phyloP scores from a whole-genome alignment of 2,888 invertebrate species.

The Spodoptera exigua region DNA sequence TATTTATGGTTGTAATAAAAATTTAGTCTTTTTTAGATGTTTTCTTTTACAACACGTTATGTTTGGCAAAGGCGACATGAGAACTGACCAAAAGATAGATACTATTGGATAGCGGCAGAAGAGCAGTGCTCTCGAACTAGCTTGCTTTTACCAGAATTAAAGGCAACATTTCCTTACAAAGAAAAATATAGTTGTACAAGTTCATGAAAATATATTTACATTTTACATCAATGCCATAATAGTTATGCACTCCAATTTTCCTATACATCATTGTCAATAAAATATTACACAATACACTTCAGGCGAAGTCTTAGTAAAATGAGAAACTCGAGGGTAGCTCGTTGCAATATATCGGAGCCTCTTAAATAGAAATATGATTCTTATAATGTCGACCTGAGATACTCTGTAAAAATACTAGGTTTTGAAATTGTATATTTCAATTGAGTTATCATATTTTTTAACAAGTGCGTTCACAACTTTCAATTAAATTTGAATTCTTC shows the following conservation, averaged over 20 bases:
- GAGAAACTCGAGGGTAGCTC: constrained; percentile 16
- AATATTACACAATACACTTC: background rate
- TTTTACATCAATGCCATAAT: too few species aligned
- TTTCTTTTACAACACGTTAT: background rate
- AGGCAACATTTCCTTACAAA: too few species aligned
- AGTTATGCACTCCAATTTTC: too few species aligned
- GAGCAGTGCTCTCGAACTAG: too few species aligned
- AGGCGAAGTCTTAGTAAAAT: constrained; percentile 14
- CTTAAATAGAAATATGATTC: constrained; percentile 45
- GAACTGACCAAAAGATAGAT: too few species aligned
- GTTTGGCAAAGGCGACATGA: background rate
- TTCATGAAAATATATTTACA: too few species aligned
- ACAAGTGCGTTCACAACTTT: background rate
- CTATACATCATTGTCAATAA: too few species aligned
- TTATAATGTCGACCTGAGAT: constrained; percentile 19
- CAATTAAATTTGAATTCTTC: constrained; percentile 43
- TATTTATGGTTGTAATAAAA: constrained; percentile 34
- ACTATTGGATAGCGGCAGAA: too few species aligned
- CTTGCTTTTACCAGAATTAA: too few species aligned
- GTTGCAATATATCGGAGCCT: constrained; percentile 38
- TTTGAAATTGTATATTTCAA: too few species aligned
- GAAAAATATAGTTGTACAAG: too few species aligned
- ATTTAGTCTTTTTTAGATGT: background rate
- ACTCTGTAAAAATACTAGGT: constrained; percentile 6
- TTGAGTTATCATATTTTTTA: background rate